Evolutionary conservation across 1,140 invertebrate genomes (phyloP), one percentile per base, ranked within the genome.

Genomic region (Ceratosolen fusciceps): DNA sequence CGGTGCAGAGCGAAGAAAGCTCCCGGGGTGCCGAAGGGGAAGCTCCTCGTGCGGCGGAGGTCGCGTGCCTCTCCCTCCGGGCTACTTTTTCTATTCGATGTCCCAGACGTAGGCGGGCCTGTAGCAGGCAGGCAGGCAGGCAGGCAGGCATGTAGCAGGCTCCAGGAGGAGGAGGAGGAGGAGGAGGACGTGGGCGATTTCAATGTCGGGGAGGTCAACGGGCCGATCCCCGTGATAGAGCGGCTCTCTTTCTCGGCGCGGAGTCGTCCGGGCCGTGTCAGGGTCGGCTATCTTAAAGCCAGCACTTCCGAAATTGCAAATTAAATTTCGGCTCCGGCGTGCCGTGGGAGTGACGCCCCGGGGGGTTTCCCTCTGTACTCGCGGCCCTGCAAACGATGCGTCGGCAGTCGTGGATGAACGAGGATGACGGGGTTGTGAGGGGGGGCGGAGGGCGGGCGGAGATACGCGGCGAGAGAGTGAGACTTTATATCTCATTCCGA

Each of bases 241-340:
- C 58, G 5, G 5, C 10, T 60, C 79, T 83, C 78, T 83, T 80
- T 84, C 81, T 60, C 58, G 34, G 31, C 29, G 4, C 31, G n/a
- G n/a, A 47, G 14, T 54, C n/a, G 21, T 47, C 39, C 67, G 52
- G 31, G n/a, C 16, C 31, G 19, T 65, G 60, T 37, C 60, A 65
- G 60, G 31, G 21, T 31, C 31, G 60, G 31, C 60, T 37, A 37
- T 65, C 60, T 65, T 65, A 65, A 65, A 65, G 60, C 60, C 82
- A 75, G 80, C 84, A 86, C 86, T 87, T 88, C 84, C 85, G 85
- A 87, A 87, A 88, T 87, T 85, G 81, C 82, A 86, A 87, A 88
- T 88, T 87, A 84, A 87, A 86, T 87, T 83, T 84, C 82, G 65
- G 39, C 80, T 78, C 73, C 54, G 31, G 70, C 49, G 47, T 81